Conservation (phyloP, 2,113 vertebrate species). For the Chamaetylas fuelleborni region DNA sequence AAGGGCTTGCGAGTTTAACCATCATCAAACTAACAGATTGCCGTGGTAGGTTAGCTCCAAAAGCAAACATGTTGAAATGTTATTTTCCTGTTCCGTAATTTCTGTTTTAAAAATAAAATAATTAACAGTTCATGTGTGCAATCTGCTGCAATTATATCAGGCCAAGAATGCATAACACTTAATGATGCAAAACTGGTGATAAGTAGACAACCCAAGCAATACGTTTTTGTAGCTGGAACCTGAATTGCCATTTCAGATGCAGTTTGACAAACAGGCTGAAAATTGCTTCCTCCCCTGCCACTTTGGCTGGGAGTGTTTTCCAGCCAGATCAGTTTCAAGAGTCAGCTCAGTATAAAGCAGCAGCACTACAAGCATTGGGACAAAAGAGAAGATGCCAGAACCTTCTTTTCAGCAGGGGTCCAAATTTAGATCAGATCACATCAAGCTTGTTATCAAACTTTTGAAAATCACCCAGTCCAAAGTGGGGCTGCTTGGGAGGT, state of each 20-base stretch:
- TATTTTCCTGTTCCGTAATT: constrained; percentile 20
- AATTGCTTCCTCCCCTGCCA: neutral
- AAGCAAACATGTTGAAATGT: constrained; percentile 29
- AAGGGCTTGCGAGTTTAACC: neutral
- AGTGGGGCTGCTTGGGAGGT: neutral
- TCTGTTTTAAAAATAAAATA: constrained; percentile 64
- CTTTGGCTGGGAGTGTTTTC: neutral
- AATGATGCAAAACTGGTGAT: constrained; percentile 57
- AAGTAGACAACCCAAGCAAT: constrained; percentile 51
- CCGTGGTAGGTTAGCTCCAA: neutral
- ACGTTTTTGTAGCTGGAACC: constrained; percentile 43
- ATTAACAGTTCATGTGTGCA: constrained; percentile 61
- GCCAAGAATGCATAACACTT: constrained; percentile 59
- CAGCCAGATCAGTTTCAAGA: neutral
- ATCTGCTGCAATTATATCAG: constrained; percentile 47
- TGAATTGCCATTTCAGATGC: constrained; percentile 18
- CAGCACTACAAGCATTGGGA: neutral
- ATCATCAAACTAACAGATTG: constrained; percentile 40
- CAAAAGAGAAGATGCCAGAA: neutral
- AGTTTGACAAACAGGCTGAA: constrained; percentile 33
- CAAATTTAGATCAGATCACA: neutral
- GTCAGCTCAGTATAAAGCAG: neutral
- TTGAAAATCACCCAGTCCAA: neutral
- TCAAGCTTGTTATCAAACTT: neutral
- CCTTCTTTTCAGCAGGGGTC: neutral